These are phyloP conservation scores for Esox niger DNA, from an alignment of 2,113 vertebrate species.

Conservation along the genomic window DNA sequence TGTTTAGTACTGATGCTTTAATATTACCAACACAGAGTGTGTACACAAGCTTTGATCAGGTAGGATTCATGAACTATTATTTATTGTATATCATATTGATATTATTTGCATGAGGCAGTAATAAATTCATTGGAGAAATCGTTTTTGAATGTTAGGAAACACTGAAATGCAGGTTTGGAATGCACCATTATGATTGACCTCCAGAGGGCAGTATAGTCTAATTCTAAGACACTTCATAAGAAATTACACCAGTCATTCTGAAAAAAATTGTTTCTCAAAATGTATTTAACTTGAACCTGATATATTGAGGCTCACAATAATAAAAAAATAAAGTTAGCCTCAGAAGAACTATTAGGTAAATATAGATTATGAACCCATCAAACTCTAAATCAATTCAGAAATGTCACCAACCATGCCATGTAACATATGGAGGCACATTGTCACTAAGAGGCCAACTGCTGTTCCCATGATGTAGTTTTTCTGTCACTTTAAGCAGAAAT, in stretches of 20 bases:
- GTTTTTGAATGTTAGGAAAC: too few relatives aligned
- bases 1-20: not conserved
- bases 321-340: too few relatives aligned
- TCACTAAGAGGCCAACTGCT: slow-evolving; percentile 34
- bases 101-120: slow-evolving; percentile 29
- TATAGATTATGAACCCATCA: too few relatives aligned
- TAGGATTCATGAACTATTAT: not conserved
- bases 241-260: too few relatives aligned
- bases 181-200: slow-evolving; percentile 27
- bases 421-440: slow-evolving; percentile 36
- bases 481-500: slow-evolving; percentile 61
- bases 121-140: too few relatives aligned
- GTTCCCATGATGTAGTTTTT: slow-evolving; percentile 65
- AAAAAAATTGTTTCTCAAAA: too few relatives aligned
- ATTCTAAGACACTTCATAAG: not conserved
- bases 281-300: too few relatives aligned
- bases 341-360: too few relatives aligned
- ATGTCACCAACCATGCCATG: too few relatives aligned
- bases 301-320: too few relatives aligned
- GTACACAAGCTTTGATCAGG: not conserved
- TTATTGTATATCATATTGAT: slow-evolving; percentile 71
- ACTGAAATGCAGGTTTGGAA: too few relatives aligned
- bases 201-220: slow-evolving; percentile 63
- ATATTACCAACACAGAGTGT: not conserved
- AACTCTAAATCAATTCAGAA: too few relatives aligned